Percentiles rank a stretch among this genome's conserved stretches.
phyloP scores from a whole-genome alignment of 2,888 invertebrate species.

The Drosophila monieri region DNA sequence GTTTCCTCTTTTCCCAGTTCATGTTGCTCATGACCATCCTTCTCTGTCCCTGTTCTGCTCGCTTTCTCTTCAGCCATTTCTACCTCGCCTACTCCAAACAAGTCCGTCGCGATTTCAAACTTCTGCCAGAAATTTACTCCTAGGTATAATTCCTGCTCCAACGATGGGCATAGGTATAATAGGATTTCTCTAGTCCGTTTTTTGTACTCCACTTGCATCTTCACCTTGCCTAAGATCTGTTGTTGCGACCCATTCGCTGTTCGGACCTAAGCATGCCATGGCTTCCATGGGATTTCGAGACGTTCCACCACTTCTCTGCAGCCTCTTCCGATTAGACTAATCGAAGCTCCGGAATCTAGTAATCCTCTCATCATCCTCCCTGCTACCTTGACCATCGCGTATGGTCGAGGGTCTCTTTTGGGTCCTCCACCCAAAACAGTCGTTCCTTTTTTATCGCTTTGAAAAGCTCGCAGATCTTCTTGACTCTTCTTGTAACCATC shows the following conservation, averaged over 20 bases:
- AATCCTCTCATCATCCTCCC: neutral
- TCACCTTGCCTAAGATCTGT: no score
- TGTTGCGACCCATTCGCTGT: neutral
- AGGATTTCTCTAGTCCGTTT: neutral
- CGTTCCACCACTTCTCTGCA: neutral
- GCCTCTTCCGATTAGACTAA: conserved; percentile 4
- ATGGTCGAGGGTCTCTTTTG: no score
- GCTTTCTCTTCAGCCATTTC: neutral
- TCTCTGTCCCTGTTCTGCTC: neutral
- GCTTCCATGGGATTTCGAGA: neutral
- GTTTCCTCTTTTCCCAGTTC: neutral
- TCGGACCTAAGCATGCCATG: no score
- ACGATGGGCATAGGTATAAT: neutral
- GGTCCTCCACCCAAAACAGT: neutral
- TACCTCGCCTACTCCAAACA: neutral
- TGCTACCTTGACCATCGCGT: no score
- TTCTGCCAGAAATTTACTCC: conserved; percentile 8
- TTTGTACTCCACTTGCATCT: no score
- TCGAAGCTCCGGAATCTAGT: conserved; percentile 4
- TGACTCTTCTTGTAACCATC: neutral
- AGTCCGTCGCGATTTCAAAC: neutral
- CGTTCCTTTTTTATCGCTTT: neutral
- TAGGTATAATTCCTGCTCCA: conserved; percentile 1
- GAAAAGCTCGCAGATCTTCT: conserved; percentile 5
- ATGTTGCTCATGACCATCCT: neutral